phyloP scores from a whole-genome alignment of 92 coral and sea anemone genomes.

The Zoanthus sansibaricus region DNA sequence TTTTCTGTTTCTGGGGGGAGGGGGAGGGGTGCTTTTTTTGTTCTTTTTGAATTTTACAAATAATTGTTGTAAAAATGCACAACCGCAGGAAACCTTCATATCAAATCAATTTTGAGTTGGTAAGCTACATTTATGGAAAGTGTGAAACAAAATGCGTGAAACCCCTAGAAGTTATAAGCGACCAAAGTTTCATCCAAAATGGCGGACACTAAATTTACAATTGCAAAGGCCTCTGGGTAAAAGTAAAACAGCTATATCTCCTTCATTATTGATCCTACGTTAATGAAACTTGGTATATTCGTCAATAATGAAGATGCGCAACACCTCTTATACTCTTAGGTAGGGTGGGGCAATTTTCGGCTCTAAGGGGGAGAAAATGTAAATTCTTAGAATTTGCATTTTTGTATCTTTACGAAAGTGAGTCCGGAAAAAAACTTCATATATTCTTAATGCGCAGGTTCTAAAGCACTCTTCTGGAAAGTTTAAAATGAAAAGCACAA shows the following conservation, averaged over 20 bases:
- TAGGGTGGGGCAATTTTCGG: not conserved
- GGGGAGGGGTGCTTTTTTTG: not conserved
- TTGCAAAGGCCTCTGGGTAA: constrained; percentile 17
- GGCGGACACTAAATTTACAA: constrained; percentile 3
- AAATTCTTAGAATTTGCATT: constrained; percentile 1
- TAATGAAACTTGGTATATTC: constrained; percentile 6
- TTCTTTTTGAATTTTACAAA: constrained; percentile 8
- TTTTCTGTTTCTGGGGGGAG: not conserved
- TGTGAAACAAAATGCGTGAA: not conserved
- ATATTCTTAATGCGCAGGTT: constrained; percentile 8
- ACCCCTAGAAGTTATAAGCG: not conserved
- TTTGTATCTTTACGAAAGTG: constrained; percentile 2
- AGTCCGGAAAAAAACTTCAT: constrained; percentile 1
- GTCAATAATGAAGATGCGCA: not conserved
- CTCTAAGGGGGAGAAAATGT: not conserved
- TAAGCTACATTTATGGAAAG: constrained; percentile 9
- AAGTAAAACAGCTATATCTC: constrained; percentile 27
- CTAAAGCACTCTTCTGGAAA: not conserved
- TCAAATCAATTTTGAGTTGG: not conserved
- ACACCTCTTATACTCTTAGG: not conserved
- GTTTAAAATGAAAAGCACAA: not conserved
- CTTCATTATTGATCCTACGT: constrained; percentile 13
- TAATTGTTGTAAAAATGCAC: not conserved
- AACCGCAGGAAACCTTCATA: not conserved
- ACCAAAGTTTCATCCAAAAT: constrained; percentile 16